These are phyloP conservation scores for Hirundichthys speculiger DNA, from an alignment of 2,113 vertebrate genomes.

Conservation along the genomic window DNA sequence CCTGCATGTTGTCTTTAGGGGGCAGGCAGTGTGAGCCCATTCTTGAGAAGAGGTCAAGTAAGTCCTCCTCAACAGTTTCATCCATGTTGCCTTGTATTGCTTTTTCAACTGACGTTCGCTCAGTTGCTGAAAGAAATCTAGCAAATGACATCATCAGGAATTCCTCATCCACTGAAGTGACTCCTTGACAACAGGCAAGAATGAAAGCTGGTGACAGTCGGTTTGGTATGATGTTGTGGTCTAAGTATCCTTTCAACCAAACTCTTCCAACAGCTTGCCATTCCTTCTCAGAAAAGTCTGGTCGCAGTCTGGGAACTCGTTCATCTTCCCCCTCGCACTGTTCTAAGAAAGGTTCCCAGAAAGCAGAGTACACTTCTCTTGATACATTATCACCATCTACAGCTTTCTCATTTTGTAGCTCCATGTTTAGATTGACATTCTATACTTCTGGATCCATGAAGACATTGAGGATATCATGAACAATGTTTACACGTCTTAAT, in stretches of 20 bases:
- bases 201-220: too few species aligned
- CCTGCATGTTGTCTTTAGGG: too few species aligned
- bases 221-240: too few species aligned
- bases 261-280: slow-evolving; percentile 41
- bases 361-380: neutral
- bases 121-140: too few species aligned
- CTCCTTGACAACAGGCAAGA: too few species aligned
- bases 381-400: neutral
- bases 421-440: neutral
- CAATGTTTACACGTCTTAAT: neutral
- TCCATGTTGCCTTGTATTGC: too few species aligned
- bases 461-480: neutral
- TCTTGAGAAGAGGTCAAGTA: slow-evolving; percentile 7
- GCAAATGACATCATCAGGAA: too few species aligned
- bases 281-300: slow-evolving; percentile 19
- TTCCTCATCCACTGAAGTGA: too few species aligned
- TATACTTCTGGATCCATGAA: neutral
- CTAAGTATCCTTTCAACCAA: too few species aligned
- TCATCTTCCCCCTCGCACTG: neutral
- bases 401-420: neutral
- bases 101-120: too few species aligned
- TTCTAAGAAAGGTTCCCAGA: slow-evolving; percentile 5
- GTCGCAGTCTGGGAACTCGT: slow-evolving; percentile 5
- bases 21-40: too few species aligned
- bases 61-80: neutral